phyloP scores from a whole-genome alignment of 2,797 vertebrate genomes.

The Argya squamiceps region DNA sequence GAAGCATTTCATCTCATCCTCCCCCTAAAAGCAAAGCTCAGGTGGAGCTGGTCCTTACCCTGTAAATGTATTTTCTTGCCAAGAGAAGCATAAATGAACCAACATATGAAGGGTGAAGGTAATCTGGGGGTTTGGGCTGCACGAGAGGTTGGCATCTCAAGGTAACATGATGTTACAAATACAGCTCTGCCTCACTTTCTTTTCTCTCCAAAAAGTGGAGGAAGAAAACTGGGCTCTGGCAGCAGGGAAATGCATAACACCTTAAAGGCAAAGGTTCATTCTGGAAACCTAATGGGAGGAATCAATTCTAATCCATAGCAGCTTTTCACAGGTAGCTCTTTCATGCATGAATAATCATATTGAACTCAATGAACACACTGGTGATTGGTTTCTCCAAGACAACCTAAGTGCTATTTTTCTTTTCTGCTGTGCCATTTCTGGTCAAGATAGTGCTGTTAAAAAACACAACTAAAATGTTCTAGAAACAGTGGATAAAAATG shows the following conservation, averaged over 20 bases:
- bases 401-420: background rate
- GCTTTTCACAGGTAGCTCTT: slow-evolving; percentile 1
- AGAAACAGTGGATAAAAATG: background rate
- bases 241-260: background rate
- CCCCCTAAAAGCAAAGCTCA: background rate
- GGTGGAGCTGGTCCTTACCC: background rate
- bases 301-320: slow-evolving; percentile 39
- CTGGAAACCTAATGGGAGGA: background rate
- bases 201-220: background rate
- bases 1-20: background rate
- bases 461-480: background rate
- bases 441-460: background rate
- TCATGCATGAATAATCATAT: slow-evolving; percentile 11
- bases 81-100: background rate
- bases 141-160: background rate
- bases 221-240: background rate
- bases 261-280: background rate
- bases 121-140: background rate
- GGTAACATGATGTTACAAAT: background rate
- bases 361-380: background rate
- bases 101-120: background rate
- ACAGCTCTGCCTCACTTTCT: background rate
- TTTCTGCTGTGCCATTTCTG: background rate
- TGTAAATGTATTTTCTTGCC: background rate
- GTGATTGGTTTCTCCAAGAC: background rate